Evolutionary conservation across 2,113 vertebrate species (phyloP).

Genomic region (Galeopterus variegatus): DNA sequence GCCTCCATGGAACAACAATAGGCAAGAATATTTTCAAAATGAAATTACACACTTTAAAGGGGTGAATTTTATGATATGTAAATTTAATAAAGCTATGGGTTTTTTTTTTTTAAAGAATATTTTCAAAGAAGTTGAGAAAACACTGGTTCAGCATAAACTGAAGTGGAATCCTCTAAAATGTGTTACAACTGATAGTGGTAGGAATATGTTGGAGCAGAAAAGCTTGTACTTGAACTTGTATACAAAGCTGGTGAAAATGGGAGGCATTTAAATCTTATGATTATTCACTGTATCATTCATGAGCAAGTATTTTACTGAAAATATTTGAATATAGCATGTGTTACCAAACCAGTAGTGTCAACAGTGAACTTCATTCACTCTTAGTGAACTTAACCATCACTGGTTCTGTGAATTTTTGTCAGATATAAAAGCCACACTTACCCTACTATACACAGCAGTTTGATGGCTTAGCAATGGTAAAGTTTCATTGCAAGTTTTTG

Average conservation of each 20-base stretch:
- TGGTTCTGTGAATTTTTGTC: constrained; percentile 2
- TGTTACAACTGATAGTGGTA: not conserved
- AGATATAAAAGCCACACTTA: not conserved
- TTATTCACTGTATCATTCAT: not conserved
- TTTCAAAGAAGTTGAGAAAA: constrained; percentile 42
- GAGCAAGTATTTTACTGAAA: not conserved
- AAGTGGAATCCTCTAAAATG: not conserved
- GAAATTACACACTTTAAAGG: not conserved
- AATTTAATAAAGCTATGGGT: not conserved
- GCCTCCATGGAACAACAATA: not conserved
- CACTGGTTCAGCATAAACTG: not conserved
- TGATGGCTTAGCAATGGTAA: not conserved
- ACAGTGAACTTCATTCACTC: not conserved
- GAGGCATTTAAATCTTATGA: not conserved
- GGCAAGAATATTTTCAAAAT: constrained; percentile 22
- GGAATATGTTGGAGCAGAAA: not conserved
- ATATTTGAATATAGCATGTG: not conserved
- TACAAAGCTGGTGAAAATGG: constrained; percentile 21
- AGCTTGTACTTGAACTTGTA: not conserved
- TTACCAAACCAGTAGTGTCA: not conserved
- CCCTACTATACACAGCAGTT: not conserved
- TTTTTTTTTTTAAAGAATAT: not conserved
- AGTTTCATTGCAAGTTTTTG: not conserved
- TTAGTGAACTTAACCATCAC: not conserved
- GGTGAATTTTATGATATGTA: not conserved